Evolutionary conservation across 2,113 vertebrate genomes (phyloP).

Genomic region (Dinomys branickii): DNA sequence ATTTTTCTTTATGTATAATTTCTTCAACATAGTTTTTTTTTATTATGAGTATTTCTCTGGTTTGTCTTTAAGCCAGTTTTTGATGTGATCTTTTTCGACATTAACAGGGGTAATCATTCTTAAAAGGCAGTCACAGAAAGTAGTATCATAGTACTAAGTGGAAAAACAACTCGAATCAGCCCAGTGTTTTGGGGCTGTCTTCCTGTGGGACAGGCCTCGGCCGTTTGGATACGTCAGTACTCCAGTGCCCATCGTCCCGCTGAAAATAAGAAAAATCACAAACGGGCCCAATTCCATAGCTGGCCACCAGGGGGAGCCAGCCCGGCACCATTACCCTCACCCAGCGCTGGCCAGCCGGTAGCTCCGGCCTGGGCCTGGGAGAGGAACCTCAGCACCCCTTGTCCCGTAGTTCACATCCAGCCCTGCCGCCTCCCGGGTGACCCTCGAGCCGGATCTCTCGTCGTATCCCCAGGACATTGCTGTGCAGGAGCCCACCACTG

Average conservation of each 20-base stretch:
- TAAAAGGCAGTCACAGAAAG: constrained; percentile 5
- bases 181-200: not conserved
- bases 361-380: not conserved
- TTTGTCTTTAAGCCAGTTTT: constrained; percentile 15
- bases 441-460: not conserved
- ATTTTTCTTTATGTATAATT: not conserved
- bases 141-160: not conserved
- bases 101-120: not conserved
- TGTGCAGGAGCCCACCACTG: not conserved
- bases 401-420: not conserved
- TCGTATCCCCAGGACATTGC: not conserved
- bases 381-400: too few relatives aligned
- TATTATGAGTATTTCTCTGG: not conserved
- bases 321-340: fast-evolving
- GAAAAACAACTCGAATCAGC: not conserved
- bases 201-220: not conserved
- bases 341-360: not conserved
- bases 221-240: not conserved
- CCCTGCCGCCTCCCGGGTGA: not conserved
- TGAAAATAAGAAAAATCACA: not conserved
- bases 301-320: not conserved
- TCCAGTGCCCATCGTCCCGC: not conserved
- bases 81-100: not conserved
- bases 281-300: not conserved
- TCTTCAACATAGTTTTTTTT: not conserved